phyloP scores from a whole-genome alignment of 2,888 invertebrate genomes.

The Eupithecia subfuscata region DNA sequence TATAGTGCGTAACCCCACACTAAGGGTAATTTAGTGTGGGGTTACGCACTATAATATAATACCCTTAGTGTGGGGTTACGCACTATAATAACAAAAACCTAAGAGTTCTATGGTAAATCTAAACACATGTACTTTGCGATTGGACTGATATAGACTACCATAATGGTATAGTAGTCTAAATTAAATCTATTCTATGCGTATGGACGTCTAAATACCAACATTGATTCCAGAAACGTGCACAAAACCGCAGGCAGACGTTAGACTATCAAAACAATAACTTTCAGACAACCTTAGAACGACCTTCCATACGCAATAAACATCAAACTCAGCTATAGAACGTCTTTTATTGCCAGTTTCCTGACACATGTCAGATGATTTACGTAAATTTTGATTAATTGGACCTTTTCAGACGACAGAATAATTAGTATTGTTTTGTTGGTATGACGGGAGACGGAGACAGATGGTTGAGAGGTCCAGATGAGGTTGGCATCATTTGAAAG shows the following conservation, averaged over 20 bases:
- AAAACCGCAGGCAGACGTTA: not conserved
- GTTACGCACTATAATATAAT: no score
- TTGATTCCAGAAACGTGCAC: not conserved
- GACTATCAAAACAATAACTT: not conserved
- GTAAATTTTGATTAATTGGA: conserved; percentile 43
- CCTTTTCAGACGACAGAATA: conserved; percentile 32
- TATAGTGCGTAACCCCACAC: no score
- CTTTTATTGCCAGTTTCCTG: conserved; percentile 29
- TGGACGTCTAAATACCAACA: no score
- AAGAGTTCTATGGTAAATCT: no score
- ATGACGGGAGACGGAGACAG: not conserved
- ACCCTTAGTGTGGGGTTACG: no score
- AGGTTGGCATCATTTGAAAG: not conserved
- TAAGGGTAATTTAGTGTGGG: no score
- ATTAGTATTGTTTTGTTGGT: conserved; percentile 26
- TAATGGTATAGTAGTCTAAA: no score
- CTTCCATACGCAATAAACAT: conserved; percentile 17
- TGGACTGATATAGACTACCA: no score
- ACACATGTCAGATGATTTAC: conserved; percentile 30
- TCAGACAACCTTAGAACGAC: conserved; percentile 5
- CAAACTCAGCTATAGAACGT: conserved; percentile 27
- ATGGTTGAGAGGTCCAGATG: not conserved
- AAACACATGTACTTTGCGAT: no score
- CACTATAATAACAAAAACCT: no score
- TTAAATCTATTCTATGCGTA: no score